Base-by-base conservation (phyloP, 1,140 invertebrate genomes). In the Drosophila nasuta region DNA sequence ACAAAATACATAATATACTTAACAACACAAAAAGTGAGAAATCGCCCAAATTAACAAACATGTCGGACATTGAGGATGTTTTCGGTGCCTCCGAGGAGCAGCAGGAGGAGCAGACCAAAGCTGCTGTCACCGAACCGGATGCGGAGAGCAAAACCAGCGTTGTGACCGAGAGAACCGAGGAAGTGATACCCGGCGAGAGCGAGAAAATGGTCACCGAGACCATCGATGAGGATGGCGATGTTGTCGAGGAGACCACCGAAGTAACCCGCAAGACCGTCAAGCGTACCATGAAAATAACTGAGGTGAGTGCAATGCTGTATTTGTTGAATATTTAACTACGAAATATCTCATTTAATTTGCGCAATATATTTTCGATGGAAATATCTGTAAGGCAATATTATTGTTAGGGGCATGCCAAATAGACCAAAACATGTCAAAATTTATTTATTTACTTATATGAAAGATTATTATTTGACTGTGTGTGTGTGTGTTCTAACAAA, bases 251-350 rank as follows among this genome's bases (percentile, higher is more conserved):
- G 64, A 91, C 88, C 20, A 92, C 91, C 17, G 82, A 92, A 71
- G 82, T 92, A 1, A 92, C 85, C 45, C 82, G 91, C 57, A 92
- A 92, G 60, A 87, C 83, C 17, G 89, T 92, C 13, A 92, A 92
- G 74, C 80, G 91, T 35, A 92, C 91, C 62, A 92, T 92, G 91
- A 92, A 92, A 87, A 92, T 92, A 45, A 92, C 91, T 54, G 91
- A 92, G 91, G 91, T 92, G 45, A 88, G 91, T 90, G 13, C 1
- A n/a, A 15, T 2, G 20, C 20, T 4, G 17, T 17, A 25, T 3
- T 25, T 25, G 20, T 4, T 46, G 1, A 35, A 54, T 5, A 51
- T 35, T 20, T 64, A 13, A 62, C 11, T 49, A 4, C 41, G 20
- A 25, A 25, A 25, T 25, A 25, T 25, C 20, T 15, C 1, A 33